phyloP scores from a whole-genome alignment of 2,888 invertebrate species.

The Leptarthrus brevirostris region DNA sequence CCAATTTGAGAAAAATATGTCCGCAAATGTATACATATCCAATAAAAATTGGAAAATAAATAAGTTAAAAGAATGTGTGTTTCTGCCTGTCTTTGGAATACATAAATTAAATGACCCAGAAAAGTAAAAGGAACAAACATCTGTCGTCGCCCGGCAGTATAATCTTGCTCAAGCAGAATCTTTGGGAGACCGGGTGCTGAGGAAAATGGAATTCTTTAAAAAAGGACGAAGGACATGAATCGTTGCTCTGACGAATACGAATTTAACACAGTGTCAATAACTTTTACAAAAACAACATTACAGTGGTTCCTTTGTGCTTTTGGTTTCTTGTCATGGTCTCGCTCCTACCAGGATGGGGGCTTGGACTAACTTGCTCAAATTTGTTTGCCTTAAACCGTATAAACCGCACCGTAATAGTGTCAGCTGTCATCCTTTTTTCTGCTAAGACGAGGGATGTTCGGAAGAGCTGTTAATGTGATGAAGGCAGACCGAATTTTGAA shows the following conservation, averaged over 20 bases:
- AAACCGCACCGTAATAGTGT: too few relatives aligned
- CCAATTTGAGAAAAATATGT: too few relatives aligned
- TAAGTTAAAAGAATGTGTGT: too few relatives aligned
- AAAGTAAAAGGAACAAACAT: slow-evolving; percentile 3
- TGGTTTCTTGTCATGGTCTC: neutral
- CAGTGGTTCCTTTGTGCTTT: neutral
- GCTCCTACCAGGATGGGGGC: too few relatives aligned
- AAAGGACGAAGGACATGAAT: neutral
- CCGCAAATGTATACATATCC: too few relatives aligned
- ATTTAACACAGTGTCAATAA: neutral
- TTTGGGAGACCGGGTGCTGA: neutral
- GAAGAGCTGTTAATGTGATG: too few relatives aligned
- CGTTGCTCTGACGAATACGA: neutral
- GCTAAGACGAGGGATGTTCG: too few relatives aligned
- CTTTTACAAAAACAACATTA: neutral
- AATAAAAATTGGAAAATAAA: too few relatives aligned
- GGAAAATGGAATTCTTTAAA: neutral
- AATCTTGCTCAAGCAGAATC: neutral
- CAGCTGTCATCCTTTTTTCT: too few relatives aligned
- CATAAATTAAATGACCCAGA: slow-evolving; percentile 14
- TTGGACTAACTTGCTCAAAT: too few relatives aligned
- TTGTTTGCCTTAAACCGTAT: too few relatives aligned
- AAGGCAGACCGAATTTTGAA: too few relatives aligned
- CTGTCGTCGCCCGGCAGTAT: neutral
- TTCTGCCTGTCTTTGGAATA: neutral